A percentile compares a stretch with the other conserved stretches of the same genome.
Conservation (phyloP, 2,113 vertebrate genomes). For the Scolopax mira region DNA sequence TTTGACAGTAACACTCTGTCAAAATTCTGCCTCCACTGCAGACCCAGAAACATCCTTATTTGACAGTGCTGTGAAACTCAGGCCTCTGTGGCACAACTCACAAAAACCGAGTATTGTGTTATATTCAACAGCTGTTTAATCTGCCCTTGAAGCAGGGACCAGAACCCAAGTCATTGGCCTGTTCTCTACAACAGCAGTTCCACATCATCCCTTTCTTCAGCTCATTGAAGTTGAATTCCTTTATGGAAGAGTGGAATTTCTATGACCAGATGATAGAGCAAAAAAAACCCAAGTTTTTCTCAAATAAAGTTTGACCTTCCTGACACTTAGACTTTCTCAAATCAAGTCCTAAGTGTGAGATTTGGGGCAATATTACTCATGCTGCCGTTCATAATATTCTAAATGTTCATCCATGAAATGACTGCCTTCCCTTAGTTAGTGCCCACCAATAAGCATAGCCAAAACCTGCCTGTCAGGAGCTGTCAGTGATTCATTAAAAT, state of each 20-base stretch:
- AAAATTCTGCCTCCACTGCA: not conserved
- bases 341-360: too few relatives aligned
- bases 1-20: not conserved
- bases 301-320: too few relatives aligned
- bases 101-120: not conserved
- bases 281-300: too few relatives aligned
- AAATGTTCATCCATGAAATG: too few relatives aligned
- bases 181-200: not conserved
- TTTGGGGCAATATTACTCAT: too few relatives aligned
- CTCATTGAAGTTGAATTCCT: not conserved
- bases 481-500: too few relatives aligned
- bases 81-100: not conserved
- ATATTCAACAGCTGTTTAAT: not conserved
- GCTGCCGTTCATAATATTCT: too few relatives aligned
- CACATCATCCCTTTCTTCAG: not conserved
- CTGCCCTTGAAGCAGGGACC: not conserved
- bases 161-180: not conserved
- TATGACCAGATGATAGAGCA: not conserved
- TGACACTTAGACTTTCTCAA: too few relatives aligned
- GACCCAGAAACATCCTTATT: not conserved
- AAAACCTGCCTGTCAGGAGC: too few relatives aligned
- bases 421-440: too few relatives aligned
- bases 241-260: not conserved
- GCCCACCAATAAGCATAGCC: too few relatives aligned
- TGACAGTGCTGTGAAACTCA: not conserved